Evolutionary conservation across 30 jellyfish, hydroid and myxozoan species (phyloP), one percentile per base, ranked within the genome.

Genomic region (Rhopilema esculentum): DNA sequence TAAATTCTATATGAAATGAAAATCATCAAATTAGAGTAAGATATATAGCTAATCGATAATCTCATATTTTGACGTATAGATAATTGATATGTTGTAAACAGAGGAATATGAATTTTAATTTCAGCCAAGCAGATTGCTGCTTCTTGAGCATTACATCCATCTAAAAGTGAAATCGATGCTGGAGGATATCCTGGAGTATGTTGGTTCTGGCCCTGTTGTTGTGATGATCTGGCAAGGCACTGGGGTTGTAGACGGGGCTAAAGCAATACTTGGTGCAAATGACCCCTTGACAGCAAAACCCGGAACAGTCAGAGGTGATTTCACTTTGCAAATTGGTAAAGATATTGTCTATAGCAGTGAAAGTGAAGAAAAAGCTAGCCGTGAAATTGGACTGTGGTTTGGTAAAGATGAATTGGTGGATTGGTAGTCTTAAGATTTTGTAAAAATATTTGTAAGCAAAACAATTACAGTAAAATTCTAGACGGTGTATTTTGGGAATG

Each of bases 121-220:
- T 49, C 83, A 79, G 92, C 84, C 92, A 25, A 85, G 75, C 50
- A 30, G 49, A 19, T 24, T 12, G 27, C 71, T 79, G 27, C 95
- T 91, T 24, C 48, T 67, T 18, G 61, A 63, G 53, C 97, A 91
- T 66, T 91, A 91, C 67, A 85, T 80, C 1, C 87, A 91, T 25
- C 72, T 91, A 51, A 72, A 86, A 24, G 51, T 31, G 50, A 79
- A 83, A 71, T 75, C 92, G 31, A 57, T 91, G 51, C 51, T 80
- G 8, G 91, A 89, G 57, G 97, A 94, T 1, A 89, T 91, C 28
- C 31, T 83, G 30, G 88, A 91, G 75, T 83, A 74, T 40, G 74
- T 91, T 25, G 72, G 84, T 12, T 85, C 98, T 27, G 98, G 96
- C 25, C 98, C 98, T 57, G 94, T 91, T 40, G 98, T 91, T 27